Conservation (phyloP, 2,888 invertebrate genomes). For the Netelia fuscicornis region DNA sequence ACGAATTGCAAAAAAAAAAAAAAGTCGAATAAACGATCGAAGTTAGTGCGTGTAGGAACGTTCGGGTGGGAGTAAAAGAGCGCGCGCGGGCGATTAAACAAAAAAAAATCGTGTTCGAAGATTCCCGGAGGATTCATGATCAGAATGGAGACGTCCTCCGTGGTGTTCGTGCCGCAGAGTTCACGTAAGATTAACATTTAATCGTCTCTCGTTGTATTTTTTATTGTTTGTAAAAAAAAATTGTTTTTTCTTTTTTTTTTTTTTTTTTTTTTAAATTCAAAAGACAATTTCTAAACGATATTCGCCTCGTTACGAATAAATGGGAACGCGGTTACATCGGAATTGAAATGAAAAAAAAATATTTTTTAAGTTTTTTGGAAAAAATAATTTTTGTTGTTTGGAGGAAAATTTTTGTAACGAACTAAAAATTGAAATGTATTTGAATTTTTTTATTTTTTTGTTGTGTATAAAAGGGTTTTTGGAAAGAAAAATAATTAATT, state of each 20-base stretch:
- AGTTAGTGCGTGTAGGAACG: conserved; percentile 5
- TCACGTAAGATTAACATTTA: conserved; percentile 75
- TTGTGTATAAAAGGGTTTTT: not conserved
- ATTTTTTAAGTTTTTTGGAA: too few relatives aligned
- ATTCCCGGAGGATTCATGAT: conserved; percentile 58
- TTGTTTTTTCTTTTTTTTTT: not conserved
- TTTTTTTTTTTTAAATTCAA: not conserved
- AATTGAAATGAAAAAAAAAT: too few relatives aligned
- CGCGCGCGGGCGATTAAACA: conserved; percentile 17
- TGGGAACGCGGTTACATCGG: too few relatives aligned
- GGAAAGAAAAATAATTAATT: not conserved
- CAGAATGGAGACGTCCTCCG: conserved; percentile 76
- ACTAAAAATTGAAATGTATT: too few relatives aligned
- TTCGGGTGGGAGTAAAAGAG: conserved; percentile 12
- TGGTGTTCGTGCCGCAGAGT: conserved; percentile 74
- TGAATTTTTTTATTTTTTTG: too few relatives aligned
- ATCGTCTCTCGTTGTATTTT: conserved; percentile 1
- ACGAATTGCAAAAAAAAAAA: conserved; percentile 31
- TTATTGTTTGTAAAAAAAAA: not conserved
- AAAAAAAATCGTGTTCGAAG: conserved; percentile 5
- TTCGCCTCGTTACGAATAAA: too few relatives aligned
- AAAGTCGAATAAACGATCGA: conserved; percentile 26
- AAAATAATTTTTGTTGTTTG: too few relatives aligned
- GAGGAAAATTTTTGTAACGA: too few relatives aligned
- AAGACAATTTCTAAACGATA: too few relatives aligned